Evolutionary conservation across 2,888 invertebrate species (phyloP), one percentile per base, ranked within the genome.

Genomic region (Alcis repandata): DNA sequence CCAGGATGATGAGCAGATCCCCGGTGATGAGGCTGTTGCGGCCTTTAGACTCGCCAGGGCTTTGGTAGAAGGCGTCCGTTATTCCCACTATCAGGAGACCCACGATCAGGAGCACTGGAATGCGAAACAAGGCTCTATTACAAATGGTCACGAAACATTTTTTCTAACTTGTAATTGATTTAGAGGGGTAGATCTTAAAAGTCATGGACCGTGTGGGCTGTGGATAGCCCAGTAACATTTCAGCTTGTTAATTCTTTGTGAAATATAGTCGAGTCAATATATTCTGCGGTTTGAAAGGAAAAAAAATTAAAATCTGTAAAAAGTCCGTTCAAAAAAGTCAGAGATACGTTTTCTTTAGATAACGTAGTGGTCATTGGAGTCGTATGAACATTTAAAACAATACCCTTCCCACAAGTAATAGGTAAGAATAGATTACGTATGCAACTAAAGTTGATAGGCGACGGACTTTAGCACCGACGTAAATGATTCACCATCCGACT

Each of bases 11-110:
- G 36, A 97, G 92, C 69, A 97, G 84, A 85, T 97, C 96, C 0
- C 97, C 98, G 3, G 98, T 97, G 75, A 98, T 95, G 53, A 98
- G 94, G 57, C 96, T 96, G 86, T 98, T 98, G 40, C 87, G 82
- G 11, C 94, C 94, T 62, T 94, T 94, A 7, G 86, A 76, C 76
- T 92, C 88, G 2, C 85, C 90, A 19, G 86, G 78, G 4, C 80
- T 80, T 68, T 91, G 85, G 66, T 93, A 92, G 20, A 95, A 62
- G 52, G 96, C 95, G 88, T 98, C 98, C 4, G 96, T 95, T 0
- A 95, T 83, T 1, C 98, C 96, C 10, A 98, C 97, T 27, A 97
- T 87, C 15, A 94, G 83, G 57, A 98, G 90, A 4, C 98, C 98
- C 32, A 94, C 64, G 51, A 96, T 95, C 9, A 98, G 95, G 56